Evolutionary conservation across 2,113 vertebrate species (phyloP), one percentile per base, ranked within the genome.

Genomic region (Vidua chalybeata): DNA sequence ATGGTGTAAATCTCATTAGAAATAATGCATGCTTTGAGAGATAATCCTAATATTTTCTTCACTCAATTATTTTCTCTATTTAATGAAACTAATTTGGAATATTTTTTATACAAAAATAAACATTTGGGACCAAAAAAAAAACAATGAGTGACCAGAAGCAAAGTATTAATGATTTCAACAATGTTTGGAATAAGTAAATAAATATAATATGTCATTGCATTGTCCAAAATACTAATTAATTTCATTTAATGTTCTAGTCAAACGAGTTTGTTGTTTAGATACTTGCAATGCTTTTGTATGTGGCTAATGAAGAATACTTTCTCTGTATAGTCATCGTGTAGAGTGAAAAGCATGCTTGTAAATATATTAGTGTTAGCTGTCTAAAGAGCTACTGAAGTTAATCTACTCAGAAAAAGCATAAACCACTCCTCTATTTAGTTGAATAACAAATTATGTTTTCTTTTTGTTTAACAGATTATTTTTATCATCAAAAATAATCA

Each of bases 31-130:
- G 9, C 26, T 95, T 93, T 97, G 84, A 83, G 30, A 78, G 22
- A 89, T 84, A 94, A 92, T 93, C 75, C 30, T 91, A 39, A 84
- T 66, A 3, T 63, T 93, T 97, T 79, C 94, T 59, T 51, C 15
- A 80, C 31, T 79, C 68, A 54, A 31, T 76, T 33, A 24, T 8
- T 77, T 89, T 78, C 24, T 45, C 33, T 76, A 9, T 75, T 94
- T 93, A 96, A 96, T 94, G 96, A 67, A 96, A 92, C 12, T 93
- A 45, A 62, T 92, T 80, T 87, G 9, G 39, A 69, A 14, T 61
- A 22, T 51, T 68, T 95, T 59, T 9, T 10, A 45, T 21, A 18
- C 1, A 11, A 61, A 27, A 31, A 22, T 27, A n/a, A 28, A 37
- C 11, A 52, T 4, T 4, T 1, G 2, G 41, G 21, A 10, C 2